Evolutionary conservation across 1,140 invertebrate species (phyloP).

Genomic region (Diplogasteroides magnus): DNA sequence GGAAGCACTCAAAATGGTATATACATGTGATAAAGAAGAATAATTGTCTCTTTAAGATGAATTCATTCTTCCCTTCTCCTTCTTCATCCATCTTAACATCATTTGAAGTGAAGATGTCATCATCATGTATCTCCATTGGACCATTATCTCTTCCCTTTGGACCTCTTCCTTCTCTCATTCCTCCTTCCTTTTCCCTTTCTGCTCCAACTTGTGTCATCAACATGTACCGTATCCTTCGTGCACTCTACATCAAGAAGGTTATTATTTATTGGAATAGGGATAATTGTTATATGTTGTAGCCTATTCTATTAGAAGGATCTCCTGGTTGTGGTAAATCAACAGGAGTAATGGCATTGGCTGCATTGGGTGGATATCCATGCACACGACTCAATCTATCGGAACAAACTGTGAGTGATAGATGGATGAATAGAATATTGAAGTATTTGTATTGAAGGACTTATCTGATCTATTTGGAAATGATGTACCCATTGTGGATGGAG

Average conservation of each 20-base stretch:
- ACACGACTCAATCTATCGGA: slow-evolving; percentile 94
- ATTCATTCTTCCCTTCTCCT: too few species aligned
- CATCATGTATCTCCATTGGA: slow-evolving; percentile 18
- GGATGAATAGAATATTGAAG: neutral
- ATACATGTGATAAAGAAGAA: too few species aligned
- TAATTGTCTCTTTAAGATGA: too few species aligned
- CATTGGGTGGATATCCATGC: slow-evolving; percentile 71
- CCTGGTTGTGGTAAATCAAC: slow-evolving; percentile 98
- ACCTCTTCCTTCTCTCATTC: slow-evolving; percentile 5
- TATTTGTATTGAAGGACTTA: slow-evolving; percentile 68
- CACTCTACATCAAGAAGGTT: neutral
- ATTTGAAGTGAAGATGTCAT: too few species aligned
- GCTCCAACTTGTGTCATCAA: slow-evolving; percentile 79
- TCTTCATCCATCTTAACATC: too few species aligned
- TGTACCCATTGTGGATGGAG: slow-evolving; percentile 75
- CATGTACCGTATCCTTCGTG: slow-evolving; percentile 72
- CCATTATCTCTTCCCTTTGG: slow-evolving; percentile 28
- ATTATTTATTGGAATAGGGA: neutral
- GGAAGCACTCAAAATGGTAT: slow-evolving; percentile 26
- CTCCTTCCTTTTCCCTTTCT: slow-evolving; percentile 66
- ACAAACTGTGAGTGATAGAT: slow-evolving; percentile 72
- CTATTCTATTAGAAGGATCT: slow-evolving; percentile 89
- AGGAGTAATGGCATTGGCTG: slow-evolving; percentile 82
- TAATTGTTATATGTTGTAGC: slow-evolving; percentile 58
- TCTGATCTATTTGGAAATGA: slow-evolving; percentile 96